Percentiles rank a stretch among this genome's conserved stretches.
Evolutionary conservation across 2,113 vertebrate genomes (phyloP).

Genomic region (Chaetura pelagica): DNA sequence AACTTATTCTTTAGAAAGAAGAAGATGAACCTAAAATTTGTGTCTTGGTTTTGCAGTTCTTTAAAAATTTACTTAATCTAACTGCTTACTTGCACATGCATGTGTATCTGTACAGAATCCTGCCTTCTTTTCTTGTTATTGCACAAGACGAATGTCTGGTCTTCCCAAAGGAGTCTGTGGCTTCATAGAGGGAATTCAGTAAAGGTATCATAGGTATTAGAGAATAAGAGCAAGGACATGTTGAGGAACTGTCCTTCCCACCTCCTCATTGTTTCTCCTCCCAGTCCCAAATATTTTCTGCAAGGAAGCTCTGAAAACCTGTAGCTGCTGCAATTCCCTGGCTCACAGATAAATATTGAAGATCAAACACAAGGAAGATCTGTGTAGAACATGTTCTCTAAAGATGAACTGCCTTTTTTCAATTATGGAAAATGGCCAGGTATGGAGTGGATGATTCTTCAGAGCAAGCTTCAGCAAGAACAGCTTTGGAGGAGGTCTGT

Average conservation of each 20-base stretch:
- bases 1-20: not conserved
- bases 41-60: not conserved
- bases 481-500: not conserved
- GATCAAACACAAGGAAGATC: not conserved
- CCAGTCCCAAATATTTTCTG: not conserved
- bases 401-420: not conserved
- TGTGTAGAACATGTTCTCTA: not conserved
- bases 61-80: not conserved
- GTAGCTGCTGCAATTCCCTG: not conserved
- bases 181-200: rapidly evolving
- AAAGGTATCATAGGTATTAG: not conserved
- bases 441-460: not conserved
- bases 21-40: not conserved
- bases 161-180: not conserved
- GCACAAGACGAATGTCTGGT: not conserved
- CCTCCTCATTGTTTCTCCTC: not conserved
- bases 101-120: rapidly evolving
- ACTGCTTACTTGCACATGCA: not conserved
- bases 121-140: not conserved
- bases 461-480: not conserved
- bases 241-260: not conserved
- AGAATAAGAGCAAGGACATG: not conserved
- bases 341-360: not conserved
- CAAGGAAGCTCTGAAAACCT: not conserved
- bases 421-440: not conserved